A percentile compares a stretch with the other conserved stretches of the same genome.
These are phyloP conservation scores for Sclerurus mexicanus DNA, from an alignment of 2,113 vertebrate species.

Conservation along the genomic window DNA sequence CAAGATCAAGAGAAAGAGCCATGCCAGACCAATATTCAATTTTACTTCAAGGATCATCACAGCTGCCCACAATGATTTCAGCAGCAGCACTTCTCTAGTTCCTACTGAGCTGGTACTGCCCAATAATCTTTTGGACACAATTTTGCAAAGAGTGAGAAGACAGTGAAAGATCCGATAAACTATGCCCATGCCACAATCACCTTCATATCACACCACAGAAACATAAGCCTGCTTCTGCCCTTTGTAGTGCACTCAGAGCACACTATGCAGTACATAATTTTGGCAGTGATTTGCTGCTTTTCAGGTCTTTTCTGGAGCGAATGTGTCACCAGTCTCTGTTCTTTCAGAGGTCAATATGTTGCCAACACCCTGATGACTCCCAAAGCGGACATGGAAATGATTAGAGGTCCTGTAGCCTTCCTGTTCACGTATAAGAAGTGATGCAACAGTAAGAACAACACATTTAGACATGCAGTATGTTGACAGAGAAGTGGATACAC, in stretches of 20 bases:
- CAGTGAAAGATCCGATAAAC: neutral
- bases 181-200: neutral
- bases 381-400: neutral
- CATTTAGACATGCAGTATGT: neutral
- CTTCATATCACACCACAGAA: neutral
- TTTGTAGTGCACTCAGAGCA: neutral
- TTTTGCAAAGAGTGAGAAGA: neutral
- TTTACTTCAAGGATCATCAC: neutral
- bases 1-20: neutral
- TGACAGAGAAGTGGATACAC: neutral
- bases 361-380: fast-evolving
- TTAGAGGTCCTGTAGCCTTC: neutral
- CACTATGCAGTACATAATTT: neutral
- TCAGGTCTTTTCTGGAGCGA: neutral
- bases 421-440: neutral
- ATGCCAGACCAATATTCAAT: neutral
- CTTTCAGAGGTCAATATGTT: neutral
- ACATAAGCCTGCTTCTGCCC: neutral
- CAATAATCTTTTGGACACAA: neutral
- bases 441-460: neutral
- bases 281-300: neutral
- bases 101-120: neutral
- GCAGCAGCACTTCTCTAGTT: neutral
- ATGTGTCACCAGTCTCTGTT: neutral
- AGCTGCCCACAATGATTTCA: neutral